A percentile compares a stretch with the other conserved stretches of the same genome.
Conservation (phyloP, 2,888 invertebrate genomes). For the Chesias legatella region DNA sequence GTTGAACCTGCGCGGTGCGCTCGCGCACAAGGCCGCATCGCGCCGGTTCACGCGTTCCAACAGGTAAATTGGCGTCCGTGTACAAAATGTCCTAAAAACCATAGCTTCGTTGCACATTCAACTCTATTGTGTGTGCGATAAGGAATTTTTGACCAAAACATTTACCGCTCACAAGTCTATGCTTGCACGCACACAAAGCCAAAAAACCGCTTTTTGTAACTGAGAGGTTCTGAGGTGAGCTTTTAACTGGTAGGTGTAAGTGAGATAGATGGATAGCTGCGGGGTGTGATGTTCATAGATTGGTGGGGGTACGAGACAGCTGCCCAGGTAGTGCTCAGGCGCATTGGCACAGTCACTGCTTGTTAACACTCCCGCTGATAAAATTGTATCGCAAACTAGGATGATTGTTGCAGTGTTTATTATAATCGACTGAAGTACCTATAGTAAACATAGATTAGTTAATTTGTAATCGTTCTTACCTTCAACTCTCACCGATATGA, state of each 20-base stretch:
- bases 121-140: conserved; percentile 50
- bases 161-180: conserved; percentile 58
- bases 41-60: conserved; percentile 82
- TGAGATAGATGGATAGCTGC: conserved; percentile 62
- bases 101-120: conserved; percentile 47
- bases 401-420: conserved; percentile 34
- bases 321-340: conserved; percentile 75
- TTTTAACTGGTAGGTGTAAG: conserved; percentile 59
- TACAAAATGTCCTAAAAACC: conserved; percentile 62
- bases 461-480: too few relatives aligned
- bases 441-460: neutral
- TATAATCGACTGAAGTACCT: conserved; percentile 2
- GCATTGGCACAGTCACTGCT: conserved; percentile 69
- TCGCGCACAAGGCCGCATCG: conserved; percentile 81
- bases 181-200: conserved; percentile 49
- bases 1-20: conserved; percentile 75
- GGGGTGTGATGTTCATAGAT: conserved; percentile 59
- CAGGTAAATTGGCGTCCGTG: conserved; percentile 70
- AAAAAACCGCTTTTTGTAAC: conserved; percentile 76
- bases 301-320: conserved; percentile 73
- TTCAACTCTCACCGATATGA: too few relatives aligned
- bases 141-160: conserved; percentile 75
- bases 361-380: conserved; percentile 71
- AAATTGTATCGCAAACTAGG: conserved; percentile 62
- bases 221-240: conserved; percentile 55